phyloP scores from a whole-genome alignment of 2,888 invertebrate genomes.

The Acronicta leporina region DNA sequence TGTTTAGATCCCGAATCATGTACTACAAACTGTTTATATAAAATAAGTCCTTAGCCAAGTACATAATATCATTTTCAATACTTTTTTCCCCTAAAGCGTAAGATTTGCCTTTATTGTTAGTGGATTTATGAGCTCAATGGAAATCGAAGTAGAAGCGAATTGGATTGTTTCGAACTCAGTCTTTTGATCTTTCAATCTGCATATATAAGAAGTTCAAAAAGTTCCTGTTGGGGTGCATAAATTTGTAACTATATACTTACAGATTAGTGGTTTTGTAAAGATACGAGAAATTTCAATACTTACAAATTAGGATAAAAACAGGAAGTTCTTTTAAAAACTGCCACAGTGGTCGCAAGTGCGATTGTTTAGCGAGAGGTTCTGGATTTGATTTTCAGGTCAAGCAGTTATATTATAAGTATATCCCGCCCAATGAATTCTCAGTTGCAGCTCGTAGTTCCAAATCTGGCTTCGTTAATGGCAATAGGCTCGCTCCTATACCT shows the following conservation, averaged over 20 bases:
- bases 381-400: too few species aligned
- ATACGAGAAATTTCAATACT: neutral
- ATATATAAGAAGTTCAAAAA: constrained; percentile 38
- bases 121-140: constrained; percentile 27
- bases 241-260: constrained; percentile 8
- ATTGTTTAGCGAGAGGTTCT: too few species aligned
- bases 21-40: too few species aligned
- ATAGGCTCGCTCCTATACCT: too few species aligned
- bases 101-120: constrained; percentile 28
- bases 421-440: too few species aligned
- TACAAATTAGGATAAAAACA: neutral
- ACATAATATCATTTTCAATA: too few species aligned
- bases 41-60: too few species aligned
- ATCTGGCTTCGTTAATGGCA: too few species aligned
- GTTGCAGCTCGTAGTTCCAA: too few species aligned
- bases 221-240: constrained; percentile 10
- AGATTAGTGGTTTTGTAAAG: constrained; percentile 10
- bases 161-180: constrained; percentile 30
- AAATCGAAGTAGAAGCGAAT: constrained; percentile 38
- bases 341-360: too few species aligned
- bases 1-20: too few species aligned
- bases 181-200: constrained; percentile 52
- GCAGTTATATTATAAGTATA: too few species aligned
- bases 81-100: constrained; percentile 9
- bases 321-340: neutral